These are phyloP conservation scores for Cosmorhoe ocellata DNA, from an alignment of 2,888 invertebrate genomes.

Conservation along the genomic window DNA sequence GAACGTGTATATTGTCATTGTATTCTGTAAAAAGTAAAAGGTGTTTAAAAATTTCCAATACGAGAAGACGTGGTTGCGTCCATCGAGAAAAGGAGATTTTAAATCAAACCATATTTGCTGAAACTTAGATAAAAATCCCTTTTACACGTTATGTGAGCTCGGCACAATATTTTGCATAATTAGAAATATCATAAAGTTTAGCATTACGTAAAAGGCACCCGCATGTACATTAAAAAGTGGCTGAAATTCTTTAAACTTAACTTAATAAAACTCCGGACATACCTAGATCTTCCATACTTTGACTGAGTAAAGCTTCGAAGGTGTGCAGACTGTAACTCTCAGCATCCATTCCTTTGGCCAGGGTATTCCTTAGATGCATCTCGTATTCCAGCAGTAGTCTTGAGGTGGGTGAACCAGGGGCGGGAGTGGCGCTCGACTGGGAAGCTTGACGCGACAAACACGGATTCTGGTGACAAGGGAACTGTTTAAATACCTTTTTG, in stretches of 20 bases:
- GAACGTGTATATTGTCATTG: constrained; percentile 93
- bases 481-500: not conserved
- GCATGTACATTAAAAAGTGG: no score
- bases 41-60: no score
- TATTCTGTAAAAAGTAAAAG: constrained; percentile 28
- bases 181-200: no score
- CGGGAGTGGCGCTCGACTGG: constrained; percentile 87
- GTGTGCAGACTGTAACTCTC: constrained; percentile 97
- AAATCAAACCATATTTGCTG: no score
- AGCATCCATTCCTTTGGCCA: constrained; percentile 97
- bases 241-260: no score
- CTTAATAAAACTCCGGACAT: no score
- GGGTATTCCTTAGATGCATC: constrained; percentile 95
- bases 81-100: no score
- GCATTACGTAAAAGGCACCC: no score
- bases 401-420: constrained; percentile 92
- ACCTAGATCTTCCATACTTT: constrained; percentile 98
- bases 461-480: constrained; percentile 49
- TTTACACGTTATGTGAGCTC: no score
- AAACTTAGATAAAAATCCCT: no score
- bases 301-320: constrained; percentile 94
- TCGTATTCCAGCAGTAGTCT: constrained; percentile 94
- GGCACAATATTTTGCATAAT: no score
- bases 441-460: constrained; percentile 76
- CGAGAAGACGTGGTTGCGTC: no score